Percentiles rank a stretch among this genome's conserved stretches.
phyloP scores from a whole-genome alignment of 2,113 vertebrate species.

The Coryphaenoides rupestris region DNA sequence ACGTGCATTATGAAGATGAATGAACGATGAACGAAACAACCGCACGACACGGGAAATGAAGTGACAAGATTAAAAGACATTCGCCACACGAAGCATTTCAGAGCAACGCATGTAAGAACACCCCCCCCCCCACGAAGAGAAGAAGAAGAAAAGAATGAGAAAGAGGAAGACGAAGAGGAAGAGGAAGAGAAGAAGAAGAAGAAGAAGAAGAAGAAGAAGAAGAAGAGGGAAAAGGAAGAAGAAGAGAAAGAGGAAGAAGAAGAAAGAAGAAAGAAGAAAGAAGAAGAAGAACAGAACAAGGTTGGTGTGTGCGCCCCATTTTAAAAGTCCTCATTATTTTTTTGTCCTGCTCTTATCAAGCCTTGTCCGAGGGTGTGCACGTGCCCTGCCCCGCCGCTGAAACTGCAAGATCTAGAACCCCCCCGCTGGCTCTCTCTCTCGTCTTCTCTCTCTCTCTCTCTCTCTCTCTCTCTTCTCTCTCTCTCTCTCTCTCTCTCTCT shows the following conservation, averaged over 20 bases:
- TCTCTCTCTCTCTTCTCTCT: slow-evolving; percentile 21
- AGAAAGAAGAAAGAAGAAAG: background rate
- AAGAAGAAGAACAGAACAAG: slow-evolving; percentile 2
- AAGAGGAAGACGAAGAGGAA: background rate
- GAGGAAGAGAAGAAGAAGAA: background rate
- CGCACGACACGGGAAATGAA: slow-evolving; percentile 51
- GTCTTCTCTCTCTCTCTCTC: slow-evolving; percentile 15
- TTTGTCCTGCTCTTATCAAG: slow-evolving; percentile 13
- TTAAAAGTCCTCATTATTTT: slow-evolving; percentile 37
- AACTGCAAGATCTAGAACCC: slow-evolving; percentile 28
- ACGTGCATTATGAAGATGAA: slow-evolving; percentile 58
- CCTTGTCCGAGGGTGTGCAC: slow-evolving; percentile 20
- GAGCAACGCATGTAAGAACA: slow-evolving; percentile 1
- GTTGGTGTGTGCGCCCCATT: slow-evolving; percentile 3
- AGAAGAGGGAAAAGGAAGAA: too few species aligned
- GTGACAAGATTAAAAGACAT: slow-evolving; percentile 48
- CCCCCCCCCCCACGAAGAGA: slow-evolving; percentile 4
- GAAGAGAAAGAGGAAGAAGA: slow-evolving; percentile 3
- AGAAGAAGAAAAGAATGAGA: slow-evolving; percentile 1
- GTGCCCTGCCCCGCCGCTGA: slow-evolving; percentile 18
- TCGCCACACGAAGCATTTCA: slow-evolving; percentile 24
- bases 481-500: slow-evolving; percentile 21
- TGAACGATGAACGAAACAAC: slow-evolving; percentile 50
- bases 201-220: too few species aligned
- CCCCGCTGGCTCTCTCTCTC: too few species aligned